Evolutionary conservation across 2,888 invertebrate genomes (phyloP).

Genomic region (Phaonia tiefii): DNA sequence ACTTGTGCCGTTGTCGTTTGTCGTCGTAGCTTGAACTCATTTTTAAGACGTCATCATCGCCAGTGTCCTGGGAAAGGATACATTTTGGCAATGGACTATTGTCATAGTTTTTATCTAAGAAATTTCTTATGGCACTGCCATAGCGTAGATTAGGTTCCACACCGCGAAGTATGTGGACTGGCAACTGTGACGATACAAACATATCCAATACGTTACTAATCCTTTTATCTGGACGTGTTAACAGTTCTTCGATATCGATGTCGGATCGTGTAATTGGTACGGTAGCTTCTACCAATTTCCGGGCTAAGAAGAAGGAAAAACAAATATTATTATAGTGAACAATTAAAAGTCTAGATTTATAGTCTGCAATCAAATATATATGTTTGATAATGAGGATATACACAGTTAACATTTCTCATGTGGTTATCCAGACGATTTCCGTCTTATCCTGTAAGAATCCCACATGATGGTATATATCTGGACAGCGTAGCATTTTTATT

Average conservation of each 20-base stretch:
- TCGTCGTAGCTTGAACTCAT: neutral
- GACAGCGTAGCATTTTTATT: too few relatives aligned
- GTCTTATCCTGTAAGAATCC: too few relatives aligned
- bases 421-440: too few relatives aligned
- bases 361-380: too few relatives aligned
- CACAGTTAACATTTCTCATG: too few relatives aligned
- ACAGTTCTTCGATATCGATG: conserved; percentile 83
- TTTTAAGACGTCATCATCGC: conserved; percentile 22
- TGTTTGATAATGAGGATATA: too few relatives aligned
- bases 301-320: conserved; percentile 81
- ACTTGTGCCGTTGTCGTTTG: conserved; percentile 73
- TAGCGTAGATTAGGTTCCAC: conserved; percentile 88
- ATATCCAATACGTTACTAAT: conserved; percentile 85
- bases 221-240: conserved; percentile 79
- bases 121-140: conserved; percentile 81
- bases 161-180: conserved; percentile 88
- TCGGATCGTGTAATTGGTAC: conserved; percentile 85
- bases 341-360: too few relatives aligned
- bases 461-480: too few relatives aligned
- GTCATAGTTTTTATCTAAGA: conserved; percentile 71
- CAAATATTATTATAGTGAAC: too few relatives aligned
- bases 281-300: conserved; percentile 82
- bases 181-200: conserved; percentile 84
- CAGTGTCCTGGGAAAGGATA: conserved; percentile 54
- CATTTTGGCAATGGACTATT: conserved; percentile 70